These are phyloP conservation scores for Trimorus sp. DNA, from an alignment of 2,888 invertebrate genomes.

Conservation along the genomic window DNA sequence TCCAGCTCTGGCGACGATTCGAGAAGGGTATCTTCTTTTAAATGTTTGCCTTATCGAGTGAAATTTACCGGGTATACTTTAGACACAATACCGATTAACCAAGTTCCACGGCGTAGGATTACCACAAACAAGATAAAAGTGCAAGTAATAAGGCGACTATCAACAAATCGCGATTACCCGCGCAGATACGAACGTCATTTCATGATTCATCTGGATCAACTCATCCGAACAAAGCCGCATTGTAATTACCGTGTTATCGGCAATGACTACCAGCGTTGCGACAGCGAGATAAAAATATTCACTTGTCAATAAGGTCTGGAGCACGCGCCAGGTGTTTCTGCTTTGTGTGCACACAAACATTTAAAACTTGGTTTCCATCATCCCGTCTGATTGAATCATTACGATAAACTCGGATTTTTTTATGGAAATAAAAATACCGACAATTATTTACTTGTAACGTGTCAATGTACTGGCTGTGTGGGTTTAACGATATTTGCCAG, in stretches of 20 bases:
- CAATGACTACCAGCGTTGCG: slow-evolving; percentile 1
- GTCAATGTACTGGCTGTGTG: too few species aligned
- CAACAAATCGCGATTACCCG: slow-evolving; percentile 16
- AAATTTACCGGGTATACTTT: not conserved
- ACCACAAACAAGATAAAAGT: slow-evolving; percentile 1
- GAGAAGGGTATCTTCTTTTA: not conserved
- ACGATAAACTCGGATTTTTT: too few species aligned
- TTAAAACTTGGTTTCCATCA: too few species aligned
- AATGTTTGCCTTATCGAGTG: slow-evolving; percentile 6
- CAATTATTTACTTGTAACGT: too few species aligned
- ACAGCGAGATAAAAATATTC: slow-evolving; percentile 21
- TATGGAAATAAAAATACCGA: too few species aligned
- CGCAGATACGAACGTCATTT: slow-evolving; percentile 9
- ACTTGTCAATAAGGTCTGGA: slow-evolving; percentile 19
- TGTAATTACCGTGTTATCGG: slow-evolving; percentile 27
- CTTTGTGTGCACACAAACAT: not conserved
- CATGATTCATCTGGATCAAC: slow-evolving; percentile 28
- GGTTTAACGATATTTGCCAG: too few species aligned
- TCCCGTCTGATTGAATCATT: too few species aligned
- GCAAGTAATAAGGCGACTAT: slow-evolving; percentile 16
- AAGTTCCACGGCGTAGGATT: not conserved
- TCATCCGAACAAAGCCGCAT: slow-evolving; percentile 13
- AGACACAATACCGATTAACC: not conserved
- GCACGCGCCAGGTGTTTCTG: not conserved
- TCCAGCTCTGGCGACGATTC: too few species aligned